Evolutionary conservation across 1,140 invertebrate species (phyloP), one percentile per base, ranked within the genome.

Genomic region (Luehdorfia chinensis): DNA sequence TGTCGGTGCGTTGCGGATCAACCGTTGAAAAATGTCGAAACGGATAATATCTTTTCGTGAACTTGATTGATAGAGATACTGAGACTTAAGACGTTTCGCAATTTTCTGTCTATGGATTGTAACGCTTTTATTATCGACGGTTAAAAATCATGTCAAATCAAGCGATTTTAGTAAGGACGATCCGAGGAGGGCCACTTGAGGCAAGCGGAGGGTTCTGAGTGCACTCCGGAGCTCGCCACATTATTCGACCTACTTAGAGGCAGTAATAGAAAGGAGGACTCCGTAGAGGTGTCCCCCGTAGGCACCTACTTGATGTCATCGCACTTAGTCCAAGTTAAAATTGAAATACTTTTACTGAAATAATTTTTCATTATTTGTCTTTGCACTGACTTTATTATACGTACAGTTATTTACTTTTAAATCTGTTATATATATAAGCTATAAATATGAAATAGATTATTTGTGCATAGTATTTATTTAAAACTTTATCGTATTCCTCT

Each of bases 81-180:
- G 34, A 43, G 16, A 8, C 8, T 27, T 30, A 16, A 13, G 23
- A 27, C 4, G 2, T 41, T 13, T 12, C 2, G 1, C 12, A 27
- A 43, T 43, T 43, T 43, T 43, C 39, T 59, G 47, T 53, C 30
- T 28, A 15, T 43, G 25, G 13, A 9, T 14, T 43, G 23, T 28
- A 28, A 30, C 23, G 39, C 39, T 66, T 66, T n/a, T 68, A 61
- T 63, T 85, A 83, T 81, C 78, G 66, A 55, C 65, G 68, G 80
- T 83, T 81, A 77, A 77, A 84, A 85, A 85, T 85, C 77, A 78
- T 81, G 81, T 81, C 75, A 84, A 85, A 85, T 85, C 77, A 79
- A 78, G 77, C 77, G 81, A 78, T 85, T 83, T 80, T 77, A 72
- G 66, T 63, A 59, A 66, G 67, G 62, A 75, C 74, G 65, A 69